Percentiles rank a stretch among this genome's conserved stretches.
phyloP scores from a whole-genome alignment of 2,888 invertebrate genomes.

The Cremastinae sp. region DNA sequence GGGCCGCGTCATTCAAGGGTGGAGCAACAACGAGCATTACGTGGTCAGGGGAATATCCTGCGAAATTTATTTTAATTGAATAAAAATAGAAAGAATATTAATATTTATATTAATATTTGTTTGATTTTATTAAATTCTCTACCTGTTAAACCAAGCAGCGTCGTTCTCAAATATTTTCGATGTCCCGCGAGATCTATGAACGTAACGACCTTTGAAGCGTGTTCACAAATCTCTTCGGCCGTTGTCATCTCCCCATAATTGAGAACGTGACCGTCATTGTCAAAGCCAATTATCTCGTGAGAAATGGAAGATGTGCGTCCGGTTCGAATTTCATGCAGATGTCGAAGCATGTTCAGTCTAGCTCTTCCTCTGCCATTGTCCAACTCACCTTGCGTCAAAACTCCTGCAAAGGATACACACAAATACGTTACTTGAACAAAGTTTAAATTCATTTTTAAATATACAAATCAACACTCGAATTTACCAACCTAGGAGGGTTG shows the following conservation, averaged over 20 bases:
- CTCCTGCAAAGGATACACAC: slow-evolving; percentile 83
- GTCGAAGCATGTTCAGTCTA: slow-evolving; percentile 95
- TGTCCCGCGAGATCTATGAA: slow-evolving; percentile 98
- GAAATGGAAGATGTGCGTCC: slow-evolving; percentile 97
- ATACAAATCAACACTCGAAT: not conserved
- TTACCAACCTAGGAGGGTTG: slow-evolving; percentile 87
- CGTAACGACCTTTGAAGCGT: slow-evolving; percentile 95
- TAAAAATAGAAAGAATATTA: too few relatives aligned
- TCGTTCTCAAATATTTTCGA: slow-evolving; percentile 96
- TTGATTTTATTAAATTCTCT: not conserved
- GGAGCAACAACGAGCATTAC: slow-evolving; percentile 87
- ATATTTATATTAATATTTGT: not conserved
- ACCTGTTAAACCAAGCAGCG: slow-evolving; percentile 94
- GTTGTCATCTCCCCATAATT: slow-evolving; percentile 95
- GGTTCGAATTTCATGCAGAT: slow-evolving; percentile 96
- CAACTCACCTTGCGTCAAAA: slow-evolving; percentile 96
- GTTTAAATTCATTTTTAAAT: not conserved
- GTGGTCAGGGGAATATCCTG: slow-evolving; percentile 94
- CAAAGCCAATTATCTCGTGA: slow-evolving; percentile 98
- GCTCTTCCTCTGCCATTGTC: slow-evolving; percentile 98
- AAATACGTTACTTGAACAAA: not conserved
- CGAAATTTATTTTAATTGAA: not conserved
- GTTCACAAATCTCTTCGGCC: slow-evolving; percentile 95
- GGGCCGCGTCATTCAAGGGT: slow-evolving; percentile 79
- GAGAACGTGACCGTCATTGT: slow-evolving; percentile 90